phyloP scores from a whole-genome alignment of 2,113 vertebrate species.

The Gopherus evgoodei region DNA sequence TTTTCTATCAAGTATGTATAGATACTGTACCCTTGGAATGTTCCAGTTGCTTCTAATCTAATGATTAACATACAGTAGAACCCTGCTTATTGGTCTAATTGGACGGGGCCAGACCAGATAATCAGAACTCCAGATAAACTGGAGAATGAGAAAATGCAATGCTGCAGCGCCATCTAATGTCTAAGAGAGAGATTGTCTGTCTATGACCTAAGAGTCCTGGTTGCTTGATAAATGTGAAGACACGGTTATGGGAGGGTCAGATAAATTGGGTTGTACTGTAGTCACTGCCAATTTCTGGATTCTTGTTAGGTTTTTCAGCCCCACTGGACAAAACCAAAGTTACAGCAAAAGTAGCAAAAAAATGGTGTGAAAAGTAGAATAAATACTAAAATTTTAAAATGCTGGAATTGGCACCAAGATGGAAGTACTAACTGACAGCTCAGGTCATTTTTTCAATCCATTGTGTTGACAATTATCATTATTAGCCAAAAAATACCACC shows the following conservation, averaged over 20 bases:
- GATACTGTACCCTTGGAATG: background rate
- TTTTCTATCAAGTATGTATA: background rate
- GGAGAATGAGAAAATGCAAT: no score
- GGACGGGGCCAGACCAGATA: no score
- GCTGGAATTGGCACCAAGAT: background rate
- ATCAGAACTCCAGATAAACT: no score
- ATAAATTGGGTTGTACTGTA: no score
- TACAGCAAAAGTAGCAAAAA: accelerated
- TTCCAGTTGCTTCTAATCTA: background rate
- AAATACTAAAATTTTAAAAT: background rate
- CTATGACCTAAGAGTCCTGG: no score
- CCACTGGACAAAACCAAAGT: background rate
- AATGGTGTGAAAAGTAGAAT: background rate
- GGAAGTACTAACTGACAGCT: background rate
- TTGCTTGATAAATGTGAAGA: no score
- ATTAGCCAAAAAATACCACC: background rate
- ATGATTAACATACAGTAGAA: background rate
- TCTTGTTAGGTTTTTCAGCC: background rate
- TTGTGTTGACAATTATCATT: background rate
- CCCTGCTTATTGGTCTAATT: no score
- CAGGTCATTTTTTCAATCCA: background rate
- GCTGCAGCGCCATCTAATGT: no score
- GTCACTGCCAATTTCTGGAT: background rate
- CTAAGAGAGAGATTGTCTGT: no score
- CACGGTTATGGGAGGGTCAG: no score